These are phyloP conservation scores for Bombyx mandarina DNA, from an alignment of 1,140 invertebrate species.

Conservation along the genomic window DNA sequence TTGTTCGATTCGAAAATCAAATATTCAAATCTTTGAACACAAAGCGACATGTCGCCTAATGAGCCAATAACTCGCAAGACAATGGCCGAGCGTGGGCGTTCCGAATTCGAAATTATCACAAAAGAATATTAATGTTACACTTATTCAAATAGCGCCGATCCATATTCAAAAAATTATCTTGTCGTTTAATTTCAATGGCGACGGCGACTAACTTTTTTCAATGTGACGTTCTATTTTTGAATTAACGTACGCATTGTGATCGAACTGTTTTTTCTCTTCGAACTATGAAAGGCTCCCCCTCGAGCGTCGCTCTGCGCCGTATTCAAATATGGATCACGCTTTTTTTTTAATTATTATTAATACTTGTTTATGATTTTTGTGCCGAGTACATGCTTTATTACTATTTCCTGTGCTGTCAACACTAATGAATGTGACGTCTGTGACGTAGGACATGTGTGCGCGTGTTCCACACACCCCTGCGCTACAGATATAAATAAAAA, in stretches of 20 bases:
- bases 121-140: slow-evolving; percentile 68
- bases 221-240: slow-evolving; percentile 30
- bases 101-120: slow-evolving; percentile 60
- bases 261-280: slow-evolving; percentile 30
- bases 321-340: slow-evolving; percentile 53
- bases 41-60: slow-evolving; percentile 57
- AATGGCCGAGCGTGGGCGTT: slow-evolving; percentile 58
- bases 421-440: slow-evolving; percentile 44
- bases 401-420: slow-evolving; percentile 58
- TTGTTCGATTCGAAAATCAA: slow-evolving; percentile 47
- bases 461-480: slow-evolving; percentile 6
- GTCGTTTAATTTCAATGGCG: slow-evolving; percentile 50
- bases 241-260: slow-evolving; percentile 46
- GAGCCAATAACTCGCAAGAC: slow-evolving; percentile 66
- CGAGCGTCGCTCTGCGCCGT: slow-evolving; percentile 19
- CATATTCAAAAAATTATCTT: slow-evolving; percentile 58
- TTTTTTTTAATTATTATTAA: slow-evolving; percentile 48
- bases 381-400: slow-evolving; percentile 40
- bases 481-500: too few relatives aligned
- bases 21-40: slow-evolving; percentile 45
- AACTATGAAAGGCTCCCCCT: slow-evolving; percentile 28
- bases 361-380: slow-evolving; percentile 54
- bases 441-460: slow-evolving; percentile 42
- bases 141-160: slow-evolving; percentile 63
- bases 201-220: slow-evolving; percentile 40